These are phyloP conservation scores for Drosophila gunungcola DNA, from an alignment of 1,140 invertebrate genomes.

Conservation along the genomic window DNA sequence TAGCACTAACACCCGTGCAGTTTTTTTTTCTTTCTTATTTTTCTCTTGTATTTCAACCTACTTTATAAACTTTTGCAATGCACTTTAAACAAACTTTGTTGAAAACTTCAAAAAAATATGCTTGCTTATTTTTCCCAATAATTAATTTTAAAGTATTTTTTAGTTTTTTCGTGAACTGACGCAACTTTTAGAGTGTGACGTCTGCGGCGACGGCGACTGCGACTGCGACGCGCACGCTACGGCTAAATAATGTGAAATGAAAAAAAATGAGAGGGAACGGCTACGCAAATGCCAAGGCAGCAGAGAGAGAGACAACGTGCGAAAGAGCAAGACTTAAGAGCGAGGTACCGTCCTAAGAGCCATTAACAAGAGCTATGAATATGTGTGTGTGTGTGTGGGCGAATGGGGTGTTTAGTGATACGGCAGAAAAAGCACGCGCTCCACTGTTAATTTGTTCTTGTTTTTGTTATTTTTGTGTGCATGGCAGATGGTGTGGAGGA, in stretches of 20 bases:
- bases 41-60: conserved; percentile 24
- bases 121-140: conserved; percentile 12
- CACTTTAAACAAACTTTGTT: conserved; percentile 4
- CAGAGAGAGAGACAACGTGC: conserved; percentile 6
- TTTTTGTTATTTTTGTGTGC: conserved; percentile 46
- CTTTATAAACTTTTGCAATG: conserved; percentile 20
- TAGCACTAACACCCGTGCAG: conserved; percentile 16
- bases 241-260: conserved; percentile 75
- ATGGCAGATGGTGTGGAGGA: conserved; percentile 43
- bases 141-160: conserved; percentile 24
- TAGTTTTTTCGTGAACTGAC: conserved; percentile 49
- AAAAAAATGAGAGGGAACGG: conserved; percentile 51
- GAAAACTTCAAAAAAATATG: conserved; percentile 36
- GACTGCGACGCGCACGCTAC: conserved; percentile 71
- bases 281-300: conserved; percentile 53
- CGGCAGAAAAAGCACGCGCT: conserved; percentile 47
- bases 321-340: background rate
- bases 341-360: background rate
- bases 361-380: conserved; percentile 15
- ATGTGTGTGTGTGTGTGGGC: conserved; percentile 30
- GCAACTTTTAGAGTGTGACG: conserved; percentile 70
- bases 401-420: conserved; percentile 34
- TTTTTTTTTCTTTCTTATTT: conserved; percentile 12
- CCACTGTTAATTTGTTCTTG: conserved; percentile 25
- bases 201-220: conserved; percentile 49